These are phyloP conservation scores for Echinops telfairi DNA, from an alignment of 2,113 vertebrate species.

Conservation along the genomic window DNA sequence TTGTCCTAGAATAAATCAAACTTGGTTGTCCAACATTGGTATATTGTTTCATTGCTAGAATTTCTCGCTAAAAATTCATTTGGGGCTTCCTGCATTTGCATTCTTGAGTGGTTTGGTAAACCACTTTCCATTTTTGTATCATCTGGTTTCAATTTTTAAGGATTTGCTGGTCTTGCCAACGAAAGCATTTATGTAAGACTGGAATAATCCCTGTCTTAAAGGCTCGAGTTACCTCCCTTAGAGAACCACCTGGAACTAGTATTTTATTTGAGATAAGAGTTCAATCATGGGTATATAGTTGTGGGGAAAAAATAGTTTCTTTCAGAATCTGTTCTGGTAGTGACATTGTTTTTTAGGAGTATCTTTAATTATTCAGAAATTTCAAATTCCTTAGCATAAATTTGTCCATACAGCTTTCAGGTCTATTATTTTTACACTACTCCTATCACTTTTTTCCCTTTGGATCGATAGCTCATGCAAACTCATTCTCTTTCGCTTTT, in stretches of 20 bases:
- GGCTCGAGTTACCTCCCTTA: background rate
- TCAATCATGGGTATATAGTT: background rate
- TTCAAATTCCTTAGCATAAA: background rate
- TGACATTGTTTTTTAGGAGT: constrained; percentile 20
- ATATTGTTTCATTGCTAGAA: constrained; percentile 15
- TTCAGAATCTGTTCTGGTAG: background rate
- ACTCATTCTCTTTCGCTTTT: background rate
- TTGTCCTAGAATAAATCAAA: constrained; percentile 22
- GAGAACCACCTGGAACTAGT: background rate
- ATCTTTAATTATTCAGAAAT: background rate
- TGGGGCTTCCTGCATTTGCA: background rate
- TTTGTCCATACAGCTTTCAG: background rate
- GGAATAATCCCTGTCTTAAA: background rate
- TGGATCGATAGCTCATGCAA: background rate
- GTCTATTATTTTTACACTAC: background rate
- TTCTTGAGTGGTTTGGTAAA: constrained; percentile 14
- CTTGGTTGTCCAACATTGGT: background rate
- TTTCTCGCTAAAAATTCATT: constrained; percentile 22
- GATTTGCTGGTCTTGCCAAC: constrained; percentile 24
- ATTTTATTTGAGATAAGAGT: background rate
- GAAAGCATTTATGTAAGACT: background rate
- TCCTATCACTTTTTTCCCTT: background rate
- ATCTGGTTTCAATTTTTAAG: constrained; percentile 22
- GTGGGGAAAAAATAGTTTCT: background rate
- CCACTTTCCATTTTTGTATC: background rate